Conservation (phyloP, 2,888 invertebrate genomes). For the Petrolisthes cinctipes region DNA sequence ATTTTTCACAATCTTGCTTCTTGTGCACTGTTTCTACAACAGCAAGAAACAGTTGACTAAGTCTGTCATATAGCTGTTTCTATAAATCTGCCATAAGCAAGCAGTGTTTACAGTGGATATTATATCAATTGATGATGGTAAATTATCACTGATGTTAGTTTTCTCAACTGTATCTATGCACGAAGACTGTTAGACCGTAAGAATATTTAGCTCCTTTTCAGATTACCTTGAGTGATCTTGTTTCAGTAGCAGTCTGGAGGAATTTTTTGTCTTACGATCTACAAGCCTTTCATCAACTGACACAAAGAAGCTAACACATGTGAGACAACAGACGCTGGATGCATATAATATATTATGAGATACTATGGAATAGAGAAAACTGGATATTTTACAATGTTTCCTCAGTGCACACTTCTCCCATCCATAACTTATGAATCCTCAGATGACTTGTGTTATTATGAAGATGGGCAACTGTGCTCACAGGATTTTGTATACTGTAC, state of each 20-base stretch:
- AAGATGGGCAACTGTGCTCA: background rate
- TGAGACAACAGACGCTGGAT: conserved; percentile 8
- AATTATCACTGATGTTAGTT: conserved; percentile 25
- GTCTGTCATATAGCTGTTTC: conserved; percentile 47
- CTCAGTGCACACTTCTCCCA: background rate
- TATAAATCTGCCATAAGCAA: conserved; percentile 42
- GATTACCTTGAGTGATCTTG: background rate
- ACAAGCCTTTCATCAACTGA: conserved; percentile 36
- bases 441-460: background rate
- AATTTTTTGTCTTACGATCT: conserved; percentile 6
- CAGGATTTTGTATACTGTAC: background rate
- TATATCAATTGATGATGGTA: background rate
- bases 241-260: background rate
- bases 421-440: background rate
- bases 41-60: conserved; percentile 9
- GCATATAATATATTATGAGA: conserved; percentile 27
- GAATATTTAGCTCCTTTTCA: background rate
- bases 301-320: conserved; percentile 22
- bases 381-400: conserved; percentile 1
- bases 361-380: conserved; percentile 32
- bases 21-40: conserved; percentile 20
- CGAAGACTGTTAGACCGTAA: conserved; percentile 6
- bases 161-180: conserved; percentile 7
- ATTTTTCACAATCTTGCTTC: background rate
- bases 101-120: conserved; percentile 26